A percentile compares a stretch with the other conserved stretches of the same genome.
phyloP scores from a whole-genome alignment of 53 echinoderm and acorn worm genomes.

The Henricia sp. region DNA sequence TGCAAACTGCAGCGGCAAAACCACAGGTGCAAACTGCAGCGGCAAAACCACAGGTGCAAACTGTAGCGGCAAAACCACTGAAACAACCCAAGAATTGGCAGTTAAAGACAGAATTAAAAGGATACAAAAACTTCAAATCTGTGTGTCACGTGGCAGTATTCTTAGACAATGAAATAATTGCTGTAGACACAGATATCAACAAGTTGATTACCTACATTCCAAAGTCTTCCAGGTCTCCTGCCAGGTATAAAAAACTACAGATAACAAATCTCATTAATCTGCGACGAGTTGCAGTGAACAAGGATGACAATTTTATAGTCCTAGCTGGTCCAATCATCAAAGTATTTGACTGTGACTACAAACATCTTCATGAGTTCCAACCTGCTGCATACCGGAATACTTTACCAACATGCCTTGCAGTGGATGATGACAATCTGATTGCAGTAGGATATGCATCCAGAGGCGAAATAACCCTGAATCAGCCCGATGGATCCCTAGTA shows the following conservation, averaged over 20 bases:
- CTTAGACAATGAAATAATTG: background rate
- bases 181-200: background rate
- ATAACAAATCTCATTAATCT: background rate
- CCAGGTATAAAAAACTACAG: background rate
- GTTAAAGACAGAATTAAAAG: background rate
- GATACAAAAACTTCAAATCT: background rate
- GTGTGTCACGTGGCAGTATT: conserved; percentile 5
- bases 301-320: background rate
- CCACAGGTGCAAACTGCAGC: background rate
- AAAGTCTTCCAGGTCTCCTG: background rate
- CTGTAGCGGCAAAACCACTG: too few relatives aligned
- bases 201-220: background rate
- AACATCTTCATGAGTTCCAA: too few relatives aligned
- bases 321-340: too few relatives aligned
- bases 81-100: background rate
- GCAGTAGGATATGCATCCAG: too few relatives aligned
- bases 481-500: too few relatives aligned
- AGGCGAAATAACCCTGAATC: too few relatives aligned
- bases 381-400: too few relatives aligned
- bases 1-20: too few relatives aligned
- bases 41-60: background rate
- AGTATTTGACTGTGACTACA: too few relatives aligned
- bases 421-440: too few relatives aligned
- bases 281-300: conserved; percentile 3
- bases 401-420: too few relatives aligned